Percentiles rank a stretch among this genome's conserved stretches.
Conservation (phyloP, 2,888 invertebrate genomes). For the Meliscaeva auricollis region DNA sequence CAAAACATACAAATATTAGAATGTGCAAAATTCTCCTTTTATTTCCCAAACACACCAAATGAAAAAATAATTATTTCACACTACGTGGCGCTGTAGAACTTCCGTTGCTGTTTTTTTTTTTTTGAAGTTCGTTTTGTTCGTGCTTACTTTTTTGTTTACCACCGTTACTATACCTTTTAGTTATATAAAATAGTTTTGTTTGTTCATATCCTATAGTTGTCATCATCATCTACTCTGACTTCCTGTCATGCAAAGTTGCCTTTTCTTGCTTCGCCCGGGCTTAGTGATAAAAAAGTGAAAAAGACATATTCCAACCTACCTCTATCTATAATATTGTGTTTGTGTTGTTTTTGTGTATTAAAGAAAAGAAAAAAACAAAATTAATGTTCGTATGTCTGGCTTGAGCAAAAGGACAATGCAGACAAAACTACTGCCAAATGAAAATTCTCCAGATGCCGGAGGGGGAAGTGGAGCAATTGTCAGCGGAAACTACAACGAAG, state of each 20-base stretch:
- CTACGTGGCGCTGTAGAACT: conserved; percentile 46
- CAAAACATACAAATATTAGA: background rate
- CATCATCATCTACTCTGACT: conserved; percentile 48
- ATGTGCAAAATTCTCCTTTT: conserved; percentile 22
- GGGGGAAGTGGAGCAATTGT: conserved; percentile 9
- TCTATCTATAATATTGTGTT: background rate
- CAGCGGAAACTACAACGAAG: conserved; percentile 19
- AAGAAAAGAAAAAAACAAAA: conserved; percentile 9
- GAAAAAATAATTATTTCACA: conserved; percentile 37
- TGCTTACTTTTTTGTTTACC: conserved; percentile 20
- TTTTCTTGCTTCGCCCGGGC: conserved; percentile 12
- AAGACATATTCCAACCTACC: conserved; percentile 4
- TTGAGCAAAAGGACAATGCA: conserved; percentile 51
- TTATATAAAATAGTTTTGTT: conserved; percentile 42
- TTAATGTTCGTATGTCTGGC: conserved; percentile 56
- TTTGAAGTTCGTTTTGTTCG: conserved; percentile 40
- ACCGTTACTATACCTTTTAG: conserved; percentile 29
- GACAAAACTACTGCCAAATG: conserved; percentile 71
- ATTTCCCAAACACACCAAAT: background rate
- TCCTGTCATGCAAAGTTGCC: conserved; percentile 56
- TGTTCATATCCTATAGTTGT: conserved; percentile 33
- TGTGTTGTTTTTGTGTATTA: conserved; percentile 1
- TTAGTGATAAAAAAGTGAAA: conserved; percentile 5
- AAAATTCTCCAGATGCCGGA: conserved; percentile 53
- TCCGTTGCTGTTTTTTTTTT: conserved; percentile 48